A percentile compares a stretch with the other conserved stretches of the same genome.
phyloP scores from a whole-genome alignment of 2,797 vertebrate genomes.

The Cossypha polioptera region DNA sequence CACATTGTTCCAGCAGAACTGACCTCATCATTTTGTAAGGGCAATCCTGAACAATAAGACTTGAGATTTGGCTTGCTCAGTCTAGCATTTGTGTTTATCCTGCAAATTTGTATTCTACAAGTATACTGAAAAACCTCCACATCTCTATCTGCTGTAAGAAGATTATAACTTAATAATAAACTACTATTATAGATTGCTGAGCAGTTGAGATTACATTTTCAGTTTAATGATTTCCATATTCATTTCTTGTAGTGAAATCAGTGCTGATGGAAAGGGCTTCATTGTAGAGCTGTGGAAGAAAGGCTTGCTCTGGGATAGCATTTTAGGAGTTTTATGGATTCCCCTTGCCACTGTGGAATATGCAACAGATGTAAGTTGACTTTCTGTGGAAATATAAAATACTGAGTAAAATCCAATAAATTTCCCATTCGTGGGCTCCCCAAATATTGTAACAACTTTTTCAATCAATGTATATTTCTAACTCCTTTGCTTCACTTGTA shows the following conservation, averaged over 20 bases:
- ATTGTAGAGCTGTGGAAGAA: slow-evolving; percentile 73
- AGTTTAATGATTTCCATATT: neutral
- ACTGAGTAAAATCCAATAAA: neutral
- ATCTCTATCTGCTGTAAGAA: neutral
- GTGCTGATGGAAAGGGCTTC: slow-evolving; percentile 56
- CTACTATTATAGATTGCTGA: neutral
- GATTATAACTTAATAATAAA: neutral
- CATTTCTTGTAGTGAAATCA: slow-evolving; percentile 64
- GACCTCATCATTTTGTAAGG: neutral
- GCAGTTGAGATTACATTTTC: neutral
- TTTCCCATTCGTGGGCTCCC: neutral
- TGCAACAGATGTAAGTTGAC: slow-evolving; percentile 60
- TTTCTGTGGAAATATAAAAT: neutral
- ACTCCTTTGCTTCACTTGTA: neutral
- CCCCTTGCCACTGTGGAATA: slow-evolving; percentile 55
- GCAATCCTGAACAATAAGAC: neutral
- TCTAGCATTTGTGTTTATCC: neutral
- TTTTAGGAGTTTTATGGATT: slow-evolving; percentile 72
- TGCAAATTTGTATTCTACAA: neutral
- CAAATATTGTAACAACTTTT: neutral
- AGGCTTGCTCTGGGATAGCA: slow-evolving; percentile 67
- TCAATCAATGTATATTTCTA: neutral
- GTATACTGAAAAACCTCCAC: neutral
- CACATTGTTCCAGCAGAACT: neutral
- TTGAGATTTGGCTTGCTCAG: neutral